Evolutionary conservation across 2,113 vertebrate genomes (phyloP), one percentile per base, ranked within the genome.

Genomic region (Crotalus helleri): DNA sequence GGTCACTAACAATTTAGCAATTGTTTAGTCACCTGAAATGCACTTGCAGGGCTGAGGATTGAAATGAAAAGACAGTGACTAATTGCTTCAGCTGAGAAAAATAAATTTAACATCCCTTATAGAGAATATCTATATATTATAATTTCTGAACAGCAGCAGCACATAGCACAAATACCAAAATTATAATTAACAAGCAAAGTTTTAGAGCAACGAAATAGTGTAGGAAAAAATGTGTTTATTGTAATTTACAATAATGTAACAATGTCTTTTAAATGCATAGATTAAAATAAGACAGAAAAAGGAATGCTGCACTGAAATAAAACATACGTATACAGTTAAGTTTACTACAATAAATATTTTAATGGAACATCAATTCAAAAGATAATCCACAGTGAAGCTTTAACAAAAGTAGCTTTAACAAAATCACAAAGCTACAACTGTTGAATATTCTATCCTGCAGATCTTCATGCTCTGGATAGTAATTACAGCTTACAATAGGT

Each of bases 71-170:
- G 94, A 92, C 92, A 95, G 85, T 85, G 94, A 95, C 93, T 96
- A 96, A 97, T 94, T 95, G 93, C 91, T 94, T 90, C 95, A 94
- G 93, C 94, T 90, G 95, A 94, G 95, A 96, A 95, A 97, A 96
- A 87, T 89, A 96, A 94, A 97, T 87, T 93, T 94, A 86, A 74
- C 94, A 92, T 91, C 87, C 86, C 89, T 95, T 88, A 33, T 89
- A 3, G 1, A 91, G 49, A 94, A 95, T 95, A 96, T 93, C 95
- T 95, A 93, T 88, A 94, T 29, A 91, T 69, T 85, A 87, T 87
- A 95, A 96, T 95, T 49, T 92, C 93, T 85, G 39, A 94, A 95
- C 54, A 92, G 46, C 2, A 1, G 69, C 21, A 1, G 74, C 53
- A 88, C 21, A 61, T 39, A 95, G 89, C 64, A 88, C 58, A 94